These are phyloP conservation scores for Drosophila peninsularis DNA, from an alignment of 2,888 invertebrate species.

Conservation along the genomic window DNA sequence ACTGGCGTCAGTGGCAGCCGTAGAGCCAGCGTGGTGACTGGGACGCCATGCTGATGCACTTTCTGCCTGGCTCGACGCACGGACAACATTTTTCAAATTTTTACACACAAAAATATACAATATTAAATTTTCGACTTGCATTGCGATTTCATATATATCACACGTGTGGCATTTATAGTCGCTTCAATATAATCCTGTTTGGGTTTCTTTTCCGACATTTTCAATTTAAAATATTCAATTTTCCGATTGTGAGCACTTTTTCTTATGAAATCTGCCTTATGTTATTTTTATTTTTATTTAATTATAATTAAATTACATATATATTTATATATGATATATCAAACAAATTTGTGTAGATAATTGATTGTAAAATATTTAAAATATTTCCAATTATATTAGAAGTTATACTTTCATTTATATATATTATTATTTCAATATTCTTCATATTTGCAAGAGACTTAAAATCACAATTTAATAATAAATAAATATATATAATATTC, in stretches of 20 bases:
- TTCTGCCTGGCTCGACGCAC: conserved; percentile 4
- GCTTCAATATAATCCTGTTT: background rate
- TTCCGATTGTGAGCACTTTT: too few species aligned
- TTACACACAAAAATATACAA: background rate
- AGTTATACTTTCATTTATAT: too few species aligned
- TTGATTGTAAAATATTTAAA: too few species aligned
- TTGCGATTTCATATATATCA: background rate
- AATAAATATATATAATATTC: too few species aligned
- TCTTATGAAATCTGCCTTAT: too few species aligned
- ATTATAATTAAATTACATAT: background rate
- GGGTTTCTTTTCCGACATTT: background rate
- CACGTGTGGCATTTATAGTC: background rate
- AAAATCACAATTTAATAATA: too few species aligned
- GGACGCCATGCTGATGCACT: conserved; percentile 20
- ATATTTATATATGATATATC: too few species aligned
- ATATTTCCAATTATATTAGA: too few species aligned
- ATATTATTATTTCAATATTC: too few species aligned
- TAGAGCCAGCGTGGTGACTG: conserved; percentile 7
- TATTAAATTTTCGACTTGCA: background rate
- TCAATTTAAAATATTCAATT: background rate
- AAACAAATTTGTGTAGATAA: too few species aligned
- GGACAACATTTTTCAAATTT: background rate
- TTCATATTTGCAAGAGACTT: too few species aligned
- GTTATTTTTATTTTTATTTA: too few species aligned
- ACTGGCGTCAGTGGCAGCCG: conserved; percentile 3